A percentile compares a stretch with the other conserved stretches of the same genome.
These are phyloP conservation scores for Lamellibrachia luymesi DNA, from an alignment of 1,140 invertebrate genomes.

Conservation along the genomic window DNA sequence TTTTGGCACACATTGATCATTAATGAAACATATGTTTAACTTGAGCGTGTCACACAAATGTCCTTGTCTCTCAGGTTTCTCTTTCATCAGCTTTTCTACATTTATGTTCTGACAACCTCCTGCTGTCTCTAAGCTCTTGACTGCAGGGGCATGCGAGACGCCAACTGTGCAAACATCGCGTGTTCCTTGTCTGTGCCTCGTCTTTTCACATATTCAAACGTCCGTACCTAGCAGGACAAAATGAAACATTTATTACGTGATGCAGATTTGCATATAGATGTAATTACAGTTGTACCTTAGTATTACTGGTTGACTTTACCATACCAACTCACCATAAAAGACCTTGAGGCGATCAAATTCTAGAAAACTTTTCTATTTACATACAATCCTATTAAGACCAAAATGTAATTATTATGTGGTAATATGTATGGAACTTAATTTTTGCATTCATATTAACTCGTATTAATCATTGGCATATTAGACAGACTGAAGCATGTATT, in stretches of 20 bases:
- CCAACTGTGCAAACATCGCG: conserved; percentile 18
- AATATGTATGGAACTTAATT: background rate
- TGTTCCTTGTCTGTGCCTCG: conserved; percentile 14
- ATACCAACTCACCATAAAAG: background rate
- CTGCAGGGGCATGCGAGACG: conserved; percentile 23
- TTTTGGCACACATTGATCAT: too few relatives aligned
- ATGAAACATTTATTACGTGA: background rate
- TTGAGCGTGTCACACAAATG: background rate
- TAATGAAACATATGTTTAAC: background rate
- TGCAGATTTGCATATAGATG: background rate
- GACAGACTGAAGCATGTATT: too few relatives aligned
- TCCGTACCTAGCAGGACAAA: conserved; percentile 19
- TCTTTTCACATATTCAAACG: conserved; percentile 26
- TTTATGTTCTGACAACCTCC: background rate
- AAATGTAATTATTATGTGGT: too few relatives aligned
- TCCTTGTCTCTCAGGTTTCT: background rate
- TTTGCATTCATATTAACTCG: background rate
- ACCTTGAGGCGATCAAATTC: background rate
- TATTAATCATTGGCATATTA: too few relatives aligned
- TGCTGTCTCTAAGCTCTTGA: background rate
- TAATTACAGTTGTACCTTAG: background rate
- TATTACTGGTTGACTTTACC: too few relatives aligned
- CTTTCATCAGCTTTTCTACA: background rate
- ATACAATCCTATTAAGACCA: background rate
- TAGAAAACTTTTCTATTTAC: background rate